Conservation (phyloP, 2,888 invertebrate species). For the Orthosia incerta region DNA sequence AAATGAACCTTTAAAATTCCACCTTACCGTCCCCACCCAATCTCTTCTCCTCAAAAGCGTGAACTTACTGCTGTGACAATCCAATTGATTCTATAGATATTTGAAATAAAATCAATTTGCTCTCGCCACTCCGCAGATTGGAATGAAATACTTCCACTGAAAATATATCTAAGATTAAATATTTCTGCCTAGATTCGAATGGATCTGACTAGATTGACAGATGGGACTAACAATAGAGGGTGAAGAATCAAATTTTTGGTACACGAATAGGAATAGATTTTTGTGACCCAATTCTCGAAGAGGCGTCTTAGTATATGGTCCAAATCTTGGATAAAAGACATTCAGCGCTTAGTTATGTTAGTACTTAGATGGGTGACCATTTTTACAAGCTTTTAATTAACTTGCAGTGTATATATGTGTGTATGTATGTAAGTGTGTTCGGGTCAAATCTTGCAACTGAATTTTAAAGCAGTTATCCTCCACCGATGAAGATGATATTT, state of each 20-base stretch:
- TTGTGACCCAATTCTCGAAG: background rate
- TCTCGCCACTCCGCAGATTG: conserved; percentile 52
- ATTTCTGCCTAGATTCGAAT: conserved; percentile 41
- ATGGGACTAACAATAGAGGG: background rate
- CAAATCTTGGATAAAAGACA: background rate
- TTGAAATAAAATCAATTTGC: conserved; percentile 66
- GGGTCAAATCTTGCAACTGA: too few relatives aligned
- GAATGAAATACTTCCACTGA: conserved; percentile 57
- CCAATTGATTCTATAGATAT: conserved; percentile 58
- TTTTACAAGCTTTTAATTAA: background rate
- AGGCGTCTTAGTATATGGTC: background rate
- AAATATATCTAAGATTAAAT: conserved; percentile 64
- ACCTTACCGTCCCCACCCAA: background rate
- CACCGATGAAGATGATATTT: too few relatives aligned
- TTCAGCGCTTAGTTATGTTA: background rate
- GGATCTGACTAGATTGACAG: conserved; percentile 35
- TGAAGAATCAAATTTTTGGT: background rate
- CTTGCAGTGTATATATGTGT: too few relatives aligned
- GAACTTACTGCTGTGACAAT: conserved; percentile 54
- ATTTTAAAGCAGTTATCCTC: too few relatives aligned
- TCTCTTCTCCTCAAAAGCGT: conserved; percentile 5
- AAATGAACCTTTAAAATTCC: background rate
- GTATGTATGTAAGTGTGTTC: too few relatives aligned
- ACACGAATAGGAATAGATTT: background rate
- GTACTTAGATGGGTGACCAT: background rate